A percentile compares a stretch with the other conserved stretches of the same genome.
These are phyloP conservation scores for Hoplostethus atlanticus DNA, from an alignment of 2,797 vertebrate genomes.

Conservation along the genomic window DNA sequence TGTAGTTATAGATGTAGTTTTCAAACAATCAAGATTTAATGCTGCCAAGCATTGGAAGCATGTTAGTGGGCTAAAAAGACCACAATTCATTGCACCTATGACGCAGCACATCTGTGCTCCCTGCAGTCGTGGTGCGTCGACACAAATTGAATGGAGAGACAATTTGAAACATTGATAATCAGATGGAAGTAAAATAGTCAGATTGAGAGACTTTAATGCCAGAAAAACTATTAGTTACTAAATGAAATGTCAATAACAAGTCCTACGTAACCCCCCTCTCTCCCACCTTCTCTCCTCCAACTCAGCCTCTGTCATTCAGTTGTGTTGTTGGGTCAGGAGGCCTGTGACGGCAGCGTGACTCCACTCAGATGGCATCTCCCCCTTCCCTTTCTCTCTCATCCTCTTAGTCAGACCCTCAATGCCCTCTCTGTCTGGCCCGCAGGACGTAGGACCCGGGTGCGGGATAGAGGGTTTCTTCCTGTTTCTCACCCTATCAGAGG, in stretches of 20 bases:
- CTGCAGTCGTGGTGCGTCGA: background rate
- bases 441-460: conserved; percentile 57
- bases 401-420: conserved; percentile 79
- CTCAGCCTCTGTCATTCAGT: conserved; percentile 38
- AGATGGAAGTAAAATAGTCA: too few species aligned
- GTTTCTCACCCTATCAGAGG: conserved; percentile 72
- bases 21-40: too few species aligned
- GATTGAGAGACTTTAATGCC: too few species aligned
- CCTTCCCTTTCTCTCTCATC: conserved; percentile 51
- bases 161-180: too few species aligned
- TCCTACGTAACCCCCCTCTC: background rate
- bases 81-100: too few species aligned
- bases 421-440: conserved; percentile 79
- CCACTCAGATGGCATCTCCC: conserved; percentile 78
- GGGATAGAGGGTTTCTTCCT: conserved; percentile 66
- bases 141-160: too few species aligned
- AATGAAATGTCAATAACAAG: too few species aligned
- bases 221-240: too few species aligned
- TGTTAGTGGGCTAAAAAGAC: too few species aligned
- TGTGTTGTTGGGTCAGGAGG: conserved; percentile 56
- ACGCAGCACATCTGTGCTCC: too few species aligned
- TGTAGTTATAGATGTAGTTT: too few species aligned
- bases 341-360: conserved; percentile 77
- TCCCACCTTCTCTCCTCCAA: conserved; percentile 13
- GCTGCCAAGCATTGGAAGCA: too few species aligned